Evolutionary conservation across 2,797 vertebrate species (phyloP).

Genomic region (Sebastolobus alascanus): DNA sequence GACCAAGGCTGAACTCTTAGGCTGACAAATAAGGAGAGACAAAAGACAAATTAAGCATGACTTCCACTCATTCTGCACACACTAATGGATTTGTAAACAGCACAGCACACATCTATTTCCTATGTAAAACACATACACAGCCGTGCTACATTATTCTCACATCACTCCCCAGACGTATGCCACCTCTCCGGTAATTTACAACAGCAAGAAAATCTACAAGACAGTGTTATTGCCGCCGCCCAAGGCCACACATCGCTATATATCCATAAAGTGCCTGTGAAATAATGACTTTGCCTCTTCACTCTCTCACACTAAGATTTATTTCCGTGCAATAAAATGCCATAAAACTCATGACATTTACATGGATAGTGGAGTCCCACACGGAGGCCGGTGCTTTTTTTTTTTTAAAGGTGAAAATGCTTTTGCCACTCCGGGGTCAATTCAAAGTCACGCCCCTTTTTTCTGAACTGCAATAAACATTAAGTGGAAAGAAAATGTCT

Average conservation of each 20-base stretch:
- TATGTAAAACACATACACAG: conserved; percentile 36
- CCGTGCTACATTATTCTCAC: conserved; percentile 37
- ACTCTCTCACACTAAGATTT: conserved; percentile 31
- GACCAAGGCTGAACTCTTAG: conserved; percentile 64
- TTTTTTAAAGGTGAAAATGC: conserved; percentile 47
- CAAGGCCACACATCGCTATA: conserved; percentile 32
- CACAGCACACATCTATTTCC: conserved; percentile 36
- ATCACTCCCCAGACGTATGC: conserved; percentile 32
- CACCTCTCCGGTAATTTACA: conserved; percentile 36
- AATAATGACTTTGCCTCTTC: conserved; percentile 41
- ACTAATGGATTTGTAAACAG: conserved; percentile 70
- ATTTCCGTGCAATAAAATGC: conserved; percentile 46
- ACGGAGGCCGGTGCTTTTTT: conserved; percentile 33
- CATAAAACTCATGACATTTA: conserved; percentile 56
- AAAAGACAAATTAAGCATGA: conserved; percentile 60
- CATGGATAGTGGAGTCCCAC: conserved; percentile 32
- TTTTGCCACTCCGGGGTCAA: conserved; percentile 46
- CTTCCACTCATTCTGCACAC: conserved; percentile 48
- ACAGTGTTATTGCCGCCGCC: conserved; percentile 35
- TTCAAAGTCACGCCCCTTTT: conserved; percentile 51
- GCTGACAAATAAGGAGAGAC: conserved; percentile 48
- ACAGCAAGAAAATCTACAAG: conserved; percentile 39
- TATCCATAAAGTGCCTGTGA: conserved; percentile 51
- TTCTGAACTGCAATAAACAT: conserved; percentile 56
- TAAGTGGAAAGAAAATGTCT: conserved; percentile 50